These are phyloP conservation scores for Amphiduros pacificus DNA, from an alignment of 2,888 invertebrate species.

Conservation along the genomic window DNA sequence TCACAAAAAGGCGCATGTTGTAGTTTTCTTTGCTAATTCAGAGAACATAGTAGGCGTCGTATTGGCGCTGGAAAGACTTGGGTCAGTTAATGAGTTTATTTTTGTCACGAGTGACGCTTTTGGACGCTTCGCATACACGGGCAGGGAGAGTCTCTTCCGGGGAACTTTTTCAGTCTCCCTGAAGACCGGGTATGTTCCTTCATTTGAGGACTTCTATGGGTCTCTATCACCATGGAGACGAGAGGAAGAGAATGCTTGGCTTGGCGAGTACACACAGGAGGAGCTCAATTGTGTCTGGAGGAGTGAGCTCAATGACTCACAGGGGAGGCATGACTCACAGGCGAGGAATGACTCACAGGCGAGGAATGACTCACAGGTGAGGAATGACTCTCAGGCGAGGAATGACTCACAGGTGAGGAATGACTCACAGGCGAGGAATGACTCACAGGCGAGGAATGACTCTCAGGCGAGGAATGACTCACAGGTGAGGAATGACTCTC, in stretches of 20 bases:
- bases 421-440: too few species aligned
- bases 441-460: too few species aligned
- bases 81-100: neutral
- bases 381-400: too few species aligned
- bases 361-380: too few species aligned
- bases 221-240: neutral
- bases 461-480: too few species aligned
- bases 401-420: too few species aligned
- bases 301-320: too few species aligned
- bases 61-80: neutral
- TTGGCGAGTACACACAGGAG: too few species aligned
- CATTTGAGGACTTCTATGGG: neutral
- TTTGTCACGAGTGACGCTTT: slow-evolving; percentile 3
- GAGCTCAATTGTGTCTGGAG: too few species aligned
- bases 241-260: neutral
- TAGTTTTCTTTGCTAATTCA: neutral
- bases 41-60: neutral
- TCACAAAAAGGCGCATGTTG: neutral
- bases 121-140: neutral
- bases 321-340: too few species aligned
- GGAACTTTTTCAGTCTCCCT: neutral
- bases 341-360: too few species aligned
- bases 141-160: neutral
- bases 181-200: neutral
- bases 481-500: too few species aligned